Percentiles rank a stretch among this genome's conserved stretches.
phyloP scores from a whole-genome alignment of 2,797 vertebrate species.

The Lagorchestes hirsutus region DNA sequence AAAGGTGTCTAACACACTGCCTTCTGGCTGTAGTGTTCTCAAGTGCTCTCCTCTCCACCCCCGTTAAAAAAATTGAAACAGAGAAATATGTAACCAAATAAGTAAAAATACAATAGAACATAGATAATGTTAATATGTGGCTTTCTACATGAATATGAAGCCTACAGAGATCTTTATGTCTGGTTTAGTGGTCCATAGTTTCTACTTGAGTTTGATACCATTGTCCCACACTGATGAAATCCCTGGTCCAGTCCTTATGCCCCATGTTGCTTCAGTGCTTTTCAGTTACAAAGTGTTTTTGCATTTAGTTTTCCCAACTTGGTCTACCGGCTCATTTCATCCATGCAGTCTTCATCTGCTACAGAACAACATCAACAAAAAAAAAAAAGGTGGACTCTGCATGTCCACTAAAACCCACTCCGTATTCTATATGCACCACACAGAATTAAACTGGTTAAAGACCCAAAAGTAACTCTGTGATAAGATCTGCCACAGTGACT shows the following conservation, averaged over 20 bases:
- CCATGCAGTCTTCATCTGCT: background rate
- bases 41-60: background rate
- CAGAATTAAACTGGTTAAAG: background rate
- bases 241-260: background rate
- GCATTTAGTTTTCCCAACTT: background rate
- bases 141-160: background rate
- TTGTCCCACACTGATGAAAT: background rate
- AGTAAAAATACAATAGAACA: background rate
- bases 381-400: background rate
- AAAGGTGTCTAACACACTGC: background rate
- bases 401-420: background rate
- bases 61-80: background rate
- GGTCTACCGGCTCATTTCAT: background rate
- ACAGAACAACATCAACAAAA: background rate
- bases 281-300: background rate
- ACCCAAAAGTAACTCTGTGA: background rate
- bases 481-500: background rate
- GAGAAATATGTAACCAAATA: background rate
- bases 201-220: background rate
- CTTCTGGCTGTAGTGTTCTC: background rate
- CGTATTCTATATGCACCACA: background rate
- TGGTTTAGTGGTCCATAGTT: background rate
- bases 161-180: background rate
- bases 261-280: background rate
- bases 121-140: background rate